A percentile compares a stretch with the other conserved stretches of the same genome.
These are phyloP conservation scores for Colostygia pectinataria DNA, from an alignment of 2,888 invertebrate species.

Conservation along the genomic window DNA sequence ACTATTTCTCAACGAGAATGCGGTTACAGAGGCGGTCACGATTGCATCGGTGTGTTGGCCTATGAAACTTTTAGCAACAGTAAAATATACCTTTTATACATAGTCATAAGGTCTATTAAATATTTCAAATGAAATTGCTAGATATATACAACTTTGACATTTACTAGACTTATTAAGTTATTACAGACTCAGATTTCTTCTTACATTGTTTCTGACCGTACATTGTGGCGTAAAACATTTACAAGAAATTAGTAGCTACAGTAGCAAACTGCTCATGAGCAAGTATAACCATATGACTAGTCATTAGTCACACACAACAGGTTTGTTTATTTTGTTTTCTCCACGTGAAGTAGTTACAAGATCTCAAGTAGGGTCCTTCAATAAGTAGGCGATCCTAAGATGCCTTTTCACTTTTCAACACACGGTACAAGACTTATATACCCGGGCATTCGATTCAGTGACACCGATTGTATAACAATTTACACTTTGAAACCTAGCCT, in stretches of 20 bases:
- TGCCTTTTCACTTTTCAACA: slow-evolving; percentile 40
- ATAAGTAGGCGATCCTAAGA: slow-evolving; percentile 34
- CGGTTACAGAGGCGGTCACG: slow-evolving; percentile 39
- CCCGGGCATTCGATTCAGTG: slow-evolving; percentile 16
- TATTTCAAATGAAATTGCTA: slow-evolving; percentile 9
- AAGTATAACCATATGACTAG: slow-evolving; percentile 13
- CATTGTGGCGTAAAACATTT: background rate
- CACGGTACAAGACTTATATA: slow-evolving; percentile 20
- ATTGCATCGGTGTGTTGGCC: slow-evolving; percentile 40
- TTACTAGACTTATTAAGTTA: slow-evolving; percentile 7
- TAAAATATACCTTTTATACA: slow-evolving; percentile 32
- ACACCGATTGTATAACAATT: slow-evolving; percentile 46
- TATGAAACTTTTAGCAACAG: slow-evolving; percentile 33
- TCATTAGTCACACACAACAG: slow-evolving; percentile 14
- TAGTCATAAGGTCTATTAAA: slow-evolving; percentile 21
- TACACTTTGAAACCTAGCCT: slow-evolving; percentile 31
- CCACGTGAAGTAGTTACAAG: slow-evolving; percentile 23
- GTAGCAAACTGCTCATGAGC: slow-evolving; percentile 1
- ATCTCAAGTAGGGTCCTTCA: slow-evolving; percentile 29
- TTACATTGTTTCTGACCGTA: slow-evolving; percentile 3
- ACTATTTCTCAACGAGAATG: slow-evolving; percentile 47
- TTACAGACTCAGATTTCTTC: background rate
- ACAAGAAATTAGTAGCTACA: background rate
- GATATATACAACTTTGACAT: slow-evolving; percentile 22
- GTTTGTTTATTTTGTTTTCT: slow-evolving; percentile 34